Evolutionary conservation across 2,888 invertebrate genomes (phyloP).

Genomic region (Anarsia innoxiella): DNA sequence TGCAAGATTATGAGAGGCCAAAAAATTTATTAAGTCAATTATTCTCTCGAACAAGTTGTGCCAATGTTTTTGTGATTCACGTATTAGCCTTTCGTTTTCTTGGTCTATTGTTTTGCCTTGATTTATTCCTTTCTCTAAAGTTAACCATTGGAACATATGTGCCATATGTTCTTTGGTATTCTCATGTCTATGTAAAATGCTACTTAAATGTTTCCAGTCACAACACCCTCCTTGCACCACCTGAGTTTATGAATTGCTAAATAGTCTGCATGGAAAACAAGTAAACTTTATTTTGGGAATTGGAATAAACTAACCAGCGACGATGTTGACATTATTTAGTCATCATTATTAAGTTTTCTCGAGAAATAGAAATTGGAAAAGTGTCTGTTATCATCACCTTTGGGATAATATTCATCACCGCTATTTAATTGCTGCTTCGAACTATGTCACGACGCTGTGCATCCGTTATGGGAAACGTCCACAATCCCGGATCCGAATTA

Average conservation of each 20-base stretch:
- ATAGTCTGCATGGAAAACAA: conserved; percentile 9
- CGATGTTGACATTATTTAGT: conserved; percentile 9
- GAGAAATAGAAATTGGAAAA: conserved; percentile 13
- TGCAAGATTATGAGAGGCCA: conserved; percentile 16
- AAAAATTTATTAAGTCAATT: conserved; percentile 13
- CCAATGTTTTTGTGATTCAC: conserved; percentile 7
- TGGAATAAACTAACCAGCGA: conserved; percentile 15
- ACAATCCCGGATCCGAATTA: conserved; percentile 14
- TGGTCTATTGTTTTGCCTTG: conserved; percentile 8
- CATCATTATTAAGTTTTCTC: conserved; percentile 10
- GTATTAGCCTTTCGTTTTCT: conserved; percentile 9
- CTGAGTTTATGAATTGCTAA: conserved; percentile 12
- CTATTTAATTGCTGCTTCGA: no score
- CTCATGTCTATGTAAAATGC: conserved; percentile 10
- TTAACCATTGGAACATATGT: conserved; percentile 13
- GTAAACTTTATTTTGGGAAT: conserved; percentile 11
- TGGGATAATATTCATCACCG: no score
- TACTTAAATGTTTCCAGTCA: conserved; percentile 13
- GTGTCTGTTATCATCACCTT: conserved; percentile 8
- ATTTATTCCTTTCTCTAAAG: conserved; percentile 12
- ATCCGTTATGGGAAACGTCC: conserved; percentile 16
- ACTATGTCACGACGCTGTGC: conserved; percentile 14
- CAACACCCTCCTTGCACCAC: conserved; percentile 7
- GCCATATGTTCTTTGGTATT: conserved; percentile 14
- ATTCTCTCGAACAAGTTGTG: conserved; percentile 10